Evolutionary conservation across 2,888 invertebrate genomes (phyloP).

Genomic region (Xylota segnis): DNA sequence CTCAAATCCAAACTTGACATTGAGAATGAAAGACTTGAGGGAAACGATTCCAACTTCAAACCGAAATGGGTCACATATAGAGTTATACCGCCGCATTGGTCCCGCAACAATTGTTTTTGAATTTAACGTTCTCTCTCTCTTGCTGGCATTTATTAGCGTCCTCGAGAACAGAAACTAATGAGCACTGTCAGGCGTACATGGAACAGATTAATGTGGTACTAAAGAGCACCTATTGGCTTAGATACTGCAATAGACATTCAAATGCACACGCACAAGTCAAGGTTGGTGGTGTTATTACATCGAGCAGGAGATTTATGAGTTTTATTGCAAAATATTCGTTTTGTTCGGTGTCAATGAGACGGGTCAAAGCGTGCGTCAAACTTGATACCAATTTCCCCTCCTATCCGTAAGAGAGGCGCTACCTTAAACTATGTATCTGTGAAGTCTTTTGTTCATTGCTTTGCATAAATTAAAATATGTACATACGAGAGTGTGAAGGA

Average conservation of each 20-base stretch:
- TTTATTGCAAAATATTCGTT: conserved; percentile 24
- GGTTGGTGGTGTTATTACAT: conserved; percentile 27
- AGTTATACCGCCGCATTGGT: conserved; percentile 5
- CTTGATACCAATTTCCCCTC: conserved; percentile 10
- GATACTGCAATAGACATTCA: conserved; percentile 22
- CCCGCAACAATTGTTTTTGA: conserved; percentile 35
- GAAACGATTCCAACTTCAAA: conserved; percentile 33
- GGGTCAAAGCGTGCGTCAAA: conserved; percentile 21
- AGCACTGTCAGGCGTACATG: conserved; percentile 62
- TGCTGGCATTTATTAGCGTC: conserved; percentile 33
- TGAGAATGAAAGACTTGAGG: conserved; percentile 49
- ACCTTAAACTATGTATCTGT: background rate
- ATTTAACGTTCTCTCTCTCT: conserved; percentile 8
- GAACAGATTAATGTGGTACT: conserved; percentile 57
- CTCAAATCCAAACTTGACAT: conserved; percentile 49
- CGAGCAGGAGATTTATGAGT: conserved; percentile 16
- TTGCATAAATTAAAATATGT: background rate
- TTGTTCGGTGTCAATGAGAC: conserved; percentile 21
- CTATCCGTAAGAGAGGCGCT: conserved; percentile 11
- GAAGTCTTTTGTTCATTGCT: conserved; percentile 4
- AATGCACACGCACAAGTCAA: conserved; percentile 48
- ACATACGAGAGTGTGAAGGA: conserved; percentile 16
- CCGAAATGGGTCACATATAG: conserved; percentile 55
- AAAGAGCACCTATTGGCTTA: conserved; percentile 20
- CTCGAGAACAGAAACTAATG: conserved; percentile 64